phyloP scores from a whole-genome alignment of 2,113 vertebrate genomes.

The Boleophthalmus pectinirostris region DNA sequence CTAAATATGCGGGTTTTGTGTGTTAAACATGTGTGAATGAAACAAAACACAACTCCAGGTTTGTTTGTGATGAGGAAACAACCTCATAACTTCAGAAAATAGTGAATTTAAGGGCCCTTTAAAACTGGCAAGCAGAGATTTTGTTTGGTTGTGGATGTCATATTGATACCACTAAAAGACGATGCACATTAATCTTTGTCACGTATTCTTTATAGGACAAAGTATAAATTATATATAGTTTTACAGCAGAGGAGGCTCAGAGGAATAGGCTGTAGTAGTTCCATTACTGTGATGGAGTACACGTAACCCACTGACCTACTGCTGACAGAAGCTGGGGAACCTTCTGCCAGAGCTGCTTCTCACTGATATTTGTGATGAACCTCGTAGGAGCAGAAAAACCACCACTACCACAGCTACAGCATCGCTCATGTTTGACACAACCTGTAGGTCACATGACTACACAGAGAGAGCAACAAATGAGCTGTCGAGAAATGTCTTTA shows the following conservation, averaged over 20 bases:
- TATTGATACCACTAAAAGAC: too few species aligned
- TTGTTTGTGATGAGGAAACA: too few species aligned
- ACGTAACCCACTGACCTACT: not conserved
- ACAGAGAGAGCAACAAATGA: not conserved
- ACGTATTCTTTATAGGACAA: too few species aligned
- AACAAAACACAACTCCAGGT: too few species aligned
- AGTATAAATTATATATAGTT: conserved; percentile 10
- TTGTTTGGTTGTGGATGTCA: too few species aligned
- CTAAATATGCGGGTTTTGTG: too few species aligned
- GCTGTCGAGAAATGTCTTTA: not conserved
- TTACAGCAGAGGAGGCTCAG: not conserved
- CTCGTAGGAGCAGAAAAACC: not conserved
- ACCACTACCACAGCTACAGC: not conserved
- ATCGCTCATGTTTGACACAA: not conserved
- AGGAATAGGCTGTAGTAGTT: conserved; percentile 8
- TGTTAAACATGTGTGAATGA: too few species aligned
- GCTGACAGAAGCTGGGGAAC: not conserved
- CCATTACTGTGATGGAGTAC: conserved; percentile 25
- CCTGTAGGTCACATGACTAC: not conserved
- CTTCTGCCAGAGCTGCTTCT: not conserved
- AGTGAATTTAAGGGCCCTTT: too few species aligned
- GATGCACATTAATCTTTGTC: too few species aligned
- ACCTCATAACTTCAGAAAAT: too few species aligned
- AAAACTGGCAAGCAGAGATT: too few species aligned
- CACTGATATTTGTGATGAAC: not conserved